phyloP scores from a whole-genome alignment of 1,140 invertebrate species.

The Aphidius ervi region DNA sequence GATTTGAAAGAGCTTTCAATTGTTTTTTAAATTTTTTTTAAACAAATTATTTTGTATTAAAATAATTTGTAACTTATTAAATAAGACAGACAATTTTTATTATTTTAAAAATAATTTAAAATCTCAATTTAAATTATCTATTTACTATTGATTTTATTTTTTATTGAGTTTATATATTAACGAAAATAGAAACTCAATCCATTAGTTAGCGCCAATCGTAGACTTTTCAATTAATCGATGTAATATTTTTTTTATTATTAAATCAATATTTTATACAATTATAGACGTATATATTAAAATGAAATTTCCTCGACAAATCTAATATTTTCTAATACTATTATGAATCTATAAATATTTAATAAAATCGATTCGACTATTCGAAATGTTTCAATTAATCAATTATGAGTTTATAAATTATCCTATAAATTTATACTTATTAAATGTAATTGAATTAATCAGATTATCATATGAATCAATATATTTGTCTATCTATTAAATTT shows the following conservation, averaged over 20 bases:
- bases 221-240: no score
- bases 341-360: conserved; percentile 8
- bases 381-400: conserved; percentile 11
- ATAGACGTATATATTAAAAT: background rate
- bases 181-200: background rate
- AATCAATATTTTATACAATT: background rate
- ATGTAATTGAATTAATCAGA: conserved; percentile 6
- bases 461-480: background rate
- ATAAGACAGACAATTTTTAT: no score
- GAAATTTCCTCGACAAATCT: background rate
- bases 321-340: background rate
- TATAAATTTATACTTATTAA: background rate
- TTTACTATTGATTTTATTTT: conserved; percentile 6
- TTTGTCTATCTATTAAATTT: conserved; percentile 1
- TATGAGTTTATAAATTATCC: background rate
- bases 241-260: no score
- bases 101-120: no score
- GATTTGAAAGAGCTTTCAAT: no score
- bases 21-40: no score
- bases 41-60: no score
- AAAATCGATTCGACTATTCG: background rate
- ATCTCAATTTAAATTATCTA: background rate
- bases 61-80: no score
- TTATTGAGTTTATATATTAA: background rate
- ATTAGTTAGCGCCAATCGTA: no score